Conservation (phyloP, 2,888 invertebrate species). For the Pheosia gnoma region DNA sequence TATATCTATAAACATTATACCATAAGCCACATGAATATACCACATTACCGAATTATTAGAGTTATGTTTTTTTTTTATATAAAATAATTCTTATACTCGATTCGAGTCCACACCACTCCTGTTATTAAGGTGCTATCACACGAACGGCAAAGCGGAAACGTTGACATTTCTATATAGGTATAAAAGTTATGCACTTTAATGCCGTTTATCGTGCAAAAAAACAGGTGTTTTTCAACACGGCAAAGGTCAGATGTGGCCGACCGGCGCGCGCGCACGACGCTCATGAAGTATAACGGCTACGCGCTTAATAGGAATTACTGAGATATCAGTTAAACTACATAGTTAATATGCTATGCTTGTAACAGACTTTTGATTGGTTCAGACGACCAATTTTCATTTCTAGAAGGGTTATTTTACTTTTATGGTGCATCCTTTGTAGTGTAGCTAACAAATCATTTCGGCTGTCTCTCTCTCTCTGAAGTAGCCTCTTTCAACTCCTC, state of each 20-base stretch:
- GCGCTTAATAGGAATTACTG: background rate
- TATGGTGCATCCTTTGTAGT: no score
- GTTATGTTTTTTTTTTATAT: no score
- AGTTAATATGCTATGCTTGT: no score
- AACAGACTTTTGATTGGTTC: no score
- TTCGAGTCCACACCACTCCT: slow-evolving; percentile 30
- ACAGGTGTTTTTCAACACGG: slow-evolving; percentile 58
- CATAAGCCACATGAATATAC: no score
- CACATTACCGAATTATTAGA: no score
- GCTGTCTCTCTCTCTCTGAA: no score
- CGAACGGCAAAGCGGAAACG: slow-evolving; percentile 67
- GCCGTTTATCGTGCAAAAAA: slow-evolving; percentile 67
- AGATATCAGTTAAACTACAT: background rate
- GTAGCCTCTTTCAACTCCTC: no score
- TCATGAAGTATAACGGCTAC: slow-evolving; percentile 37
- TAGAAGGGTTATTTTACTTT: no score
- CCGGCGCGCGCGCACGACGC: slow-evolving; percentile 40
- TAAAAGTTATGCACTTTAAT: slow-evolving; percentile 68
- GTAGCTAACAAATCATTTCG: no score
- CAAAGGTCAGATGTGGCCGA: slow-evolving; percentile 71
- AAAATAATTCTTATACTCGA: background rate
- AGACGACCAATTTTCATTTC: no score
- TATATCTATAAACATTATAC: no score
- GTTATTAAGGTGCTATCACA: slow-evolving; percentile 49
- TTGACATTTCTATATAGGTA: slow-evolving; percentile 71